Conservation (phyloP, 1,140 invertebrate genomes). For the Macrobrachium rosenbergii region DNA sequence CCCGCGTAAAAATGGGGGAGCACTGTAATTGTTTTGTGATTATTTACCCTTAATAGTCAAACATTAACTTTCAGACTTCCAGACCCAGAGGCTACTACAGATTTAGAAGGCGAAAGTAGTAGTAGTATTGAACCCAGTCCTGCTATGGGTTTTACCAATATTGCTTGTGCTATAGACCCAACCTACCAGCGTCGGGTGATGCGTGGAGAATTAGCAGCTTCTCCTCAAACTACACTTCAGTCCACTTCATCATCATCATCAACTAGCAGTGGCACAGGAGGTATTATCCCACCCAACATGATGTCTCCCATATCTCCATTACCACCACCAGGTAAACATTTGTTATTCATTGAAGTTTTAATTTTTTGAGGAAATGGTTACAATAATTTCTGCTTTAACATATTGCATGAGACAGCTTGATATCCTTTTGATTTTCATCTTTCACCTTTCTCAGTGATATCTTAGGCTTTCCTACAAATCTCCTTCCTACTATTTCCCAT, state of each 20-base stretch:
- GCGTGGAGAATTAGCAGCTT: conserved; percentile 53
- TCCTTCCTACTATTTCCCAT: too few relatives aligned
- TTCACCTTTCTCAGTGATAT: too few relatives aligned
- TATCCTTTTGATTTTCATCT: too few relatives aligned
- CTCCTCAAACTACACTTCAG: conserved; percentile 40
- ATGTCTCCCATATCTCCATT: conserved; percentile 53
- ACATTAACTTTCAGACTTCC: conserved; percentile 31
- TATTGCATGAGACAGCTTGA: too few relatives aligned
- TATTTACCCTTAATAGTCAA: not conserved
- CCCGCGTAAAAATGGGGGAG: too few relatives aligned
- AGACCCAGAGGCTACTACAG: conserved; percentile 30
- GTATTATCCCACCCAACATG: not conserved
- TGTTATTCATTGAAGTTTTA: not conserved
- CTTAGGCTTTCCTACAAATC: too few relatives aligned
- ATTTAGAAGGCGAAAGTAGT: conserved; percentile 65
- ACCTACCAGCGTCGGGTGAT: conserved; percentile 71
- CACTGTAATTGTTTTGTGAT: too few relatives aligned
- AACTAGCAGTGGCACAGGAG: conserved; percentile 48
- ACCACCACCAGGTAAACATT: conserved; percentile 55
- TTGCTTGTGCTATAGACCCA: conserved; percentile 76
- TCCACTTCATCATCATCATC: conserved; percentile 55
- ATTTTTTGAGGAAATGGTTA: not conserved
- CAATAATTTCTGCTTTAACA: not conserved
- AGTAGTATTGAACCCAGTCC: conserved; percentile 42
- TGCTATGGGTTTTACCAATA: conserved; percentile 70